Evolutionary conservation across 2,113 vertebrate species (phyloP).

Genomic region (Anarrhichthys ocellatus): DNA sequence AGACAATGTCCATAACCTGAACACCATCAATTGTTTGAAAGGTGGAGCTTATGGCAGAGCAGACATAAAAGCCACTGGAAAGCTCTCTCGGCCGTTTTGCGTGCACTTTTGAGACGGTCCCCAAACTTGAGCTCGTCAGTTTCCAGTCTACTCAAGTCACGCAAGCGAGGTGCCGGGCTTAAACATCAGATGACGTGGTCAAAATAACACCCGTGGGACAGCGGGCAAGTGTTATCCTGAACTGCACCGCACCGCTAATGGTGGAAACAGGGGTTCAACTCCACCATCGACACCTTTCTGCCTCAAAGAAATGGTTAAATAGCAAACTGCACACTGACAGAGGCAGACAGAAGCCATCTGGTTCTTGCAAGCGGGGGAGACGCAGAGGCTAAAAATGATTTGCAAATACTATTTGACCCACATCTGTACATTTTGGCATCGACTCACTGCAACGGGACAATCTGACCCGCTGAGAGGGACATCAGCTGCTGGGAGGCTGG

Average conservation of each 20-base stretch:
- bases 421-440: slow-evolving; percentile 50
- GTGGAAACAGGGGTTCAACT: slow-evolving; percentile 15
- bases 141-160: not conserved
- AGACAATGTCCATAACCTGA: too few species aligned
- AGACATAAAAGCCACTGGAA: not conserved
- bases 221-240: not conserved
- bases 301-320: slow-evolving; percentile 45
- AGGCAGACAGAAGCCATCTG: slow-evolving; percentile 48
- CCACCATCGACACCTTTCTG: slow-evolving; percentile 26
- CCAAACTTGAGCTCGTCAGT: not conserved
- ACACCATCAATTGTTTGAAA: too few species aligned
- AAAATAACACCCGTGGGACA: slow-evolving; percentile 20
- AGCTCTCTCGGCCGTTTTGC: not conserved
- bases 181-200: not conserved
- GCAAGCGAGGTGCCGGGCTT: not conserved
- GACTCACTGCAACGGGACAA: slow-evolving; percentile 27
- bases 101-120: not conserved
- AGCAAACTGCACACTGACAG: not conserved
- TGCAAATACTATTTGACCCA: slow-evolving; percentile 53
- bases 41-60: too few species aligned
- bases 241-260: slow-evolving; percentile 3
- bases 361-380: slow-evolving; percentile 26
- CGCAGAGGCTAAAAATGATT: slow-evolving; percentile 31
- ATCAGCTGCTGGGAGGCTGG: slow-evolving; percentile 37
- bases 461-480: slow-evolving; percentile 47